A percentile compares a stretch with the other conserved stretches of the same genome.
These are phyloP conservation scores for Chrysina gloriosa DNA, from an alignment of 2,888 invertebrate species.

Conservation along the genomic window DNA sequence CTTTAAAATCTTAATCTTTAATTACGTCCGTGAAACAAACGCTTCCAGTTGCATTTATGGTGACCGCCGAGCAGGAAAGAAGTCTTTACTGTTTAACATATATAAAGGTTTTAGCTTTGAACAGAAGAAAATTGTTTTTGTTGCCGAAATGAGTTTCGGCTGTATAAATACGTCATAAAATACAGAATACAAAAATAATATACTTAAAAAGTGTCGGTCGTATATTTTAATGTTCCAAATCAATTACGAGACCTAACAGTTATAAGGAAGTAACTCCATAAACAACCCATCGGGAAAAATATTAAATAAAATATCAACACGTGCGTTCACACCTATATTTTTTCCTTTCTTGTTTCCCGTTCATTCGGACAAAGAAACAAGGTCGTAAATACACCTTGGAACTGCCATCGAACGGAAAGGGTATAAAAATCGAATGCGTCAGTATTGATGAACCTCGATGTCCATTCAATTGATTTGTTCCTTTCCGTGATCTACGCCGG, in stretches of 20 bases:
- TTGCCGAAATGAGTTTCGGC: not conserved
- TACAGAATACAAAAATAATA: constrained; percentile 16
- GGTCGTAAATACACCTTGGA: constrained; percentile 30
- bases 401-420: constrained; percentile 19
- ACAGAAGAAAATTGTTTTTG: not conserved
- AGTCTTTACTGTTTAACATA: not conserved
- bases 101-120: not conserved
- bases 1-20: too few relatives aligned
- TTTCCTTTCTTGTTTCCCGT: constrained; percentile 1
- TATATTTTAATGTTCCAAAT: constrained; percentile 29
- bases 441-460: constrained; percentile 9
- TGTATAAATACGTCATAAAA: constrained; percentile 22
- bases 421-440: constrained; percentile 31
- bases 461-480: constrained; percentile 30
- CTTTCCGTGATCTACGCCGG: constrained; percentile 1
- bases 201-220: constrained; percentile 11
- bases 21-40: too few relatives aligned
- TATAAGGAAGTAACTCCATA: constrained; percentile 33
- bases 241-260: constrained; percentile 23
- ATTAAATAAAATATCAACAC: constrained; percentile 37
- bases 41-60: not conserved
- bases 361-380: constrained; percentile 36
- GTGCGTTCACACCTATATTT: constrained; percentile 30
- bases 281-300: constrained; percentile 32
- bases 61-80: not conserved